Evolutionary conservation across 1,140 invertebrate genomes (phyloP).

Genomic region (Drosophila lowei): DNA sequence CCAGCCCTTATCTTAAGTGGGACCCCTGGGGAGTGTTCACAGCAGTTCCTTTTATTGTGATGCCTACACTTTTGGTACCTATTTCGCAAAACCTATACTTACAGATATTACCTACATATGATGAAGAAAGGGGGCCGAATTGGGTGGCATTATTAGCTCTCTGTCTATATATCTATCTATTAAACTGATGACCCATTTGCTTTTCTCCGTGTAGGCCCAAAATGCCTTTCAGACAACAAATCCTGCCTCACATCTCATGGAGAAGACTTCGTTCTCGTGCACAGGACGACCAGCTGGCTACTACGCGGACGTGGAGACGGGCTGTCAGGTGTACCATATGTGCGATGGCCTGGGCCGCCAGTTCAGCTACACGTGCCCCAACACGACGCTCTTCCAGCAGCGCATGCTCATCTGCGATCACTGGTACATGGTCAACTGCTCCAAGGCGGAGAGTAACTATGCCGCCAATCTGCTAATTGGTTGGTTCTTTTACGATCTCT

Average conservation of each 20-base stretch:
- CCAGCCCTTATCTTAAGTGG: conserved; percentile 2
- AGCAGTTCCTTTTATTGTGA: conserved; percentile 18
- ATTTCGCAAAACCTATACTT: too few relatives aligned
- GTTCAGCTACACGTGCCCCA: conserved; percentile 90
- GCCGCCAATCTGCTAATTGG: conserved; percentile 88
- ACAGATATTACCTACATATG: too few relatives aligned
- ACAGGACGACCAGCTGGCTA: conserved; percentile 87
- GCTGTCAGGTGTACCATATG: conserved; percentile 91
- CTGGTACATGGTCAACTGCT: conserved; percentile 93
- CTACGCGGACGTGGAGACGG: conserved; percentile 89
- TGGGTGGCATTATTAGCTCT: too few relatives aligned
- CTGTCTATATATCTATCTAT: neutral
- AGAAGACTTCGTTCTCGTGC: conserved; percentile 86
- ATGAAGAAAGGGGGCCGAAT: too few relatives aligned
- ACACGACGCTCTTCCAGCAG: conserved; percentile 91
- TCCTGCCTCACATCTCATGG: conserved; percentile 47
- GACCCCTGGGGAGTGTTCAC: neutral
- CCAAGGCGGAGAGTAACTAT: conserved; percentile 87
- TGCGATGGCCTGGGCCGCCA: conserved; percentile 89
- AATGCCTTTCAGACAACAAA: conserved; percentile 42
- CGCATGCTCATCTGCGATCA: conserved; percentile 91
- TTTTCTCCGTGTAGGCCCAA: conserved; percentile 52
- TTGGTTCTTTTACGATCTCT: conserved; percentile 39
- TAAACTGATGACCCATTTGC: neutral
- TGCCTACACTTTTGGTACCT: too few relatives aligned